Evolutionary conservation across 1,140 invertebrate species (phyloP), one percentile per base, ranked within the genome.

Genomic region (Brachionus manjavacas): DNA sequence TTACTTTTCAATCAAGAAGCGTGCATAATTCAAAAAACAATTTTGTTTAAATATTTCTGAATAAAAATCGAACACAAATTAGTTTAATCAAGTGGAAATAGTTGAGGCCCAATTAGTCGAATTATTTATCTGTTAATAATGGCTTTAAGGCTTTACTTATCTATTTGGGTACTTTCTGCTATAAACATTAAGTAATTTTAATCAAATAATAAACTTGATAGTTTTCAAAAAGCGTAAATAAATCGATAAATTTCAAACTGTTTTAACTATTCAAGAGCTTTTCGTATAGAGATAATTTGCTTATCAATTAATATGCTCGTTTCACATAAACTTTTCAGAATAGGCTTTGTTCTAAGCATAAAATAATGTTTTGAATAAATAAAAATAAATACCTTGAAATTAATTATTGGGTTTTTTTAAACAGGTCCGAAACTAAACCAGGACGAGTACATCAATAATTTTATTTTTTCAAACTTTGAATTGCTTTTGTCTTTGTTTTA

Each of bases 171-270:
- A 31, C 25, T 31, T 20, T 41, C 43, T 41, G 39, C 39, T 41
- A 72, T 72, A 72, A 72, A 72, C 68, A 72, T 72, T 72, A 72
- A 72, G 35, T 72, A 72, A 72, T 41, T 72, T 41, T 6, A 72
- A 72, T 39, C 14, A 9, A 68, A 12, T 16, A 39, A 41, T 72
- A 41, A 20, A 41, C 35, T 72, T 41, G 7, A 72, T 39, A 41
- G 31, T 72, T 72, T 39, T 72, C 39, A 20, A 41, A 39, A 41
- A 16, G 68, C 68, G 68, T 72, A 72, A 72, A 72, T 72, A 72
- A 72, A 41, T 41, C 68, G 68, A 72, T 41, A 72, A 43, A 41
- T 72, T 41, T 72, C 68, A 72, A 72, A 72, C 68, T 72, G 68
- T 72, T 39, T 39, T 41, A 16, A 41, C 16, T 20, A 39, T 14